phyloP scores from a whole-genome alignment of 2,888 invertebrate species.

The Apantesis nais region DNA sequence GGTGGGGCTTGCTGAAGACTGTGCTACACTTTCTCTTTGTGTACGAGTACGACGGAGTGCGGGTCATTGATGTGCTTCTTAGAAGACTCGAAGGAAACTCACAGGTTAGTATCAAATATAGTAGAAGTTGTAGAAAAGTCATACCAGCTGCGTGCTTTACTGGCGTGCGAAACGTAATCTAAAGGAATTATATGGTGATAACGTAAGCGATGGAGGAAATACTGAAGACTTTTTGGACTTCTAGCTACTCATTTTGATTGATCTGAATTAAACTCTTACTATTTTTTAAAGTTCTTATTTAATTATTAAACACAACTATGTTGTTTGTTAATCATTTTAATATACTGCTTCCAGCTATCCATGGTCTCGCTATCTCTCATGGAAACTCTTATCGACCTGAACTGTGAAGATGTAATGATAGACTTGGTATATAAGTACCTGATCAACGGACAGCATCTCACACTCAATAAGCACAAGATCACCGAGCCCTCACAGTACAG shows the following conservation, averaged over 20 bases:
- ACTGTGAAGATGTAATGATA: conserved; percentile 98
- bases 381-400: conserved; percentile 94
- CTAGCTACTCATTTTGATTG: too few species aligned
- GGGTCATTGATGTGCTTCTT: conserved; percentile 93
- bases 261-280: too few species aligned
- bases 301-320: neutral
- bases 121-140: too few species aligned
- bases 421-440: conserved; percentile 95
- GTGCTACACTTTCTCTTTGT: conserved; percentile 94
- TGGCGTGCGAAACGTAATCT: too few species aligned
- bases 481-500: conserved; percentile 71
- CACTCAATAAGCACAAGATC: conserved; percentile 63
- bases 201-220: too few species aligned
- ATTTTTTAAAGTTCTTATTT: neutral
- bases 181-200: too few species aligned
- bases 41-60: conserved; percentile 93
- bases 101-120: conserved; percentile 84
- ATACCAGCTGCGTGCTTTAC: too few species aligned
- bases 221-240: too few species aligned
- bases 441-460: conserved; percentile 71
- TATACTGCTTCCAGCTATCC: conserved; percentile 86
- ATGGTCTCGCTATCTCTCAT: conserved; percentile 96
- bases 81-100: conserved; percentile 91
- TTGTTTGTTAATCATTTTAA: neutral
- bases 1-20: conserved; percentile 92